Percentiles rank a stretch among this genome's conserved stretches.
phyloP scores from a whole-genome alignment of 2,888 invertebrate species.

The Chrysolina americana region DNA sequence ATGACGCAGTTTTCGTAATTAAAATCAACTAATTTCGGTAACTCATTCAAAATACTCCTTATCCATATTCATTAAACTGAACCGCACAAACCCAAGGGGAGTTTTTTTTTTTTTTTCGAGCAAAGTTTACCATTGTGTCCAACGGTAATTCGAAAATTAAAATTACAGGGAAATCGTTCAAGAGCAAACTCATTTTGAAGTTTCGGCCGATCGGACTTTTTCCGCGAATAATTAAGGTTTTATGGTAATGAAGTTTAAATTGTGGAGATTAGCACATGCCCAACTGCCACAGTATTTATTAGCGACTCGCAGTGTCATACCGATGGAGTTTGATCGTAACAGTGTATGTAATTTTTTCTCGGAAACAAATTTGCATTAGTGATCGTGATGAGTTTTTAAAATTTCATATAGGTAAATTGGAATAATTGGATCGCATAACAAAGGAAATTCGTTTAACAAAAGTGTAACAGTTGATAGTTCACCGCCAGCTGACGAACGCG shows the following conservation, averaged over 20 bases:
- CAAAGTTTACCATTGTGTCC: constrained; percentile 29
- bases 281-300: not conserved
- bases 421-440: too few species aligned
- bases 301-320: too few species aligned
- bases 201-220: constrained; percentile 34
- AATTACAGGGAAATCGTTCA: constrained; percentile 38
- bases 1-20: not conserved
- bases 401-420: too few species aligned
- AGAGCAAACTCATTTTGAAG: constrained; percentile 37
- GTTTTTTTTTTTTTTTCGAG: not conserved
- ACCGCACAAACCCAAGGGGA: not conserved
- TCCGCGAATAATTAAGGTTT: constrained; percentile 35
- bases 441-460: too few species aligned
- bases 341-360: too few species aligned
- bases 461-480: not conserved
- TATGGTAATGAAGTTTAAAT: constrained; percentile 40
- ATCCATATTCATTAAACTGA: constrained; percentile 11
- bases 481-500: not conserved
- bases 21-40: not conserved
- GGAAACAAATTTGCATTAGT: too few species aligned
- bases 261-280: constrained; percentile 36
- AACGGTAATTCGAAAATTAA: constrained; percentile 36
- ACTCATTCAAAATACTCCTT: not conserved
- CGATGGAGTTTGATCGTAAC: too few species aligned
- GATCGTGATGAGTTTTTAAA: too few species aligned